These are phyloP conservation scores for Brachyhypopomus gauderio DNA, from an alignment of 2,113 vertebrate genomes.

Conservation along the genomic window DNA sequence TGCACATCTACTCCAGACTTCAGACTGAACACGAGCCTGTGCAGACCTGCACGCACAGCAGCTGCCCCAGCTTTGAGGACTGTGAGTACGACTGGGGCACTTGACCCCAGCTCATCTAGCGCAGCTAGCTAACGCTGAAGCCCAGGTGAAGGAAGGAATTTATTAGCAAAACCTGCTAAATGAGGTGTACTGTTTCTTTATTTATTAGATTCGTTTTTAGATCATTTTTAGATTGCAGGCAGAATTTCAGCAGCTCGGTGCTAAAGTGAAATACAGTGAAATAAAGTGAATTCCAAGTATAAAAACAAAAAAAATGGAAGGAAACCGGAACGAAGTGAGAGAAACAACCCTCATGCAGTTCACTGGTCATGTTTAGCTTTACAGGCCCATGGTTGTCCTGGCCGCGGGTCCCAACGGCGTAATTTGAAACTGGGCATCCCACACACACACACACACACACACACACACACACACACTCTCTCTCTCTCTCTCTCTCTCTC, in stretches of 20 bases:
- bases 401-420: background rate
- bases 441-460: conserved; percentile 16
- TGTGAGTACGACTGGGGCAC: conserved; percentile 62
- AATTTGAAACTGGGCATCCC: conserved; percentile 34
- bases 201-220: too few species aligned
- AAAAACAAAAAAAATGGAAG: too few species aligned
- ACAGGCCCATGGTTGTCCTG: background rate
- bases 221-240: too few species aligned
- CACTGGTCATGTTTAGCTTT: background rate
- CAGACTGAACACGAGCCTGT: conserved; percentile 47
- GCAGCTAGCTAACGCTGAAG: too few species aligned
- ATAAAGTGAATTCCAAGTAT: too few species aligned
- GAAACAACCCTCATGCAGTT: too few species aligned
- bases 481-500: background rate
- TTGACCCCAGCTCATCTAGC: background rate
- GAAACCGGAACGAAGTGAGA: too few species aligned
- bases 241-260: too few species aligned
- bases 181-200: too few species aligned
- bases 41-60: conserved; percentile 26
- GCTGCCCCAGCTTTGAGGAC: conserved; percentile 66
- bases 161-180: too few species aligned
- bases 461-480: background rate
- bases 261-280: too few species aligned
- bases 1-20: conserved; percentile 70
- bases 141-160: too few species aligned